phyloP scores from a whole-genome alignment of 2,113 vertebrate genomes.

The Emydura subglobosa region DNA sequence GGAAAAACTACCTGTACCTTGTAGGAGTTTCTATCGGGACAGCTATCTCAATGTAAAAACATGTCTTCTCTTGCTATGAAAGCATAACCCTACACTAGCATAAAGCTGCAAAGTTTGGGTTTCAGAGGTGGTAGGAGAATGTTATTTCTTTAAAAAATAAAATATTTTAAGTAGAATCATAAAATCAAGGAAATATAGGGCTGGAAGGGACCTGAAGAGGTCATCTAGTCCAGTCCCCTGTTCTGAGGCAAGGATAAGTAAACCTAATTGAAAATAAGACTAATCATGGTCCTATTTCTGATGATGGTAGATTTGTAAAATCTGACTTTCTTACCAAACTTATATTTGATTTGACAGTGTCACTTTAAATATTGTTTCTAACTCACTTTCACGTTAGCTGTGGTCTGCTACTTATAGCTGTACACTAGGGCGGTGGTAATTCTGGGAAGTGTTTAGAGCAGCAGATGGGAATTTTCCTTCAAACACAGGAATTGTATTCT shows the following conservation, averaged over 20 bases:
- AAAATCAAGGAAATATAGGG: not conserved
- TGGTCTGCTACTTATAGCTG: not conserved
- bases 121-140: not conserved
- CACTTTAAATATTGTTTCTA: fast-evolving
- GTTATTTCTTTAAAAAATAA: not conserved
- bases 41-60: not conserved
- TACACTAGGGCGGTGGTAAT: fast-evolving
- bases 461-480: slow-evolving; percentile 39
- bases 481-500: not conserved
- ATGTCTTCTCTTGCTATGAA: too few species aligned
- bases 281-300: slow-evolving; percentile 41
- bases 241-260: not conserved
- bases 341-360: fast-evolving
- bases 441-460: not conserved
- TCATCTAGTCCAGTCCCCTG: not conserved
- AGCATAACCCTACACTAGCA: not conserved
- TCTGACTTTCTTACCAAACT: slow-evolving; percentile 27
- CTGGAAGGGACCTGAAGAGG: not conserved
- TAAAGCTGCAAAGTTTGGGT: not conserved
- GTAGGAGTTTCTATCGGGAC: not conserved
- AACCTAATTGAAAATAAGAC: slow-evolving; percentile 44
- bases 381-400: fast-evolving
- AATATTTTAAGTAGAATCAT: not conserved
- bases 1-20: not conserved
- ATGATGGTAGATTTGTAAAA: not conserved